Percentiles rank a stretch among this genome's conserved stretches.
Conservation (phyloP, 2,888 invertebrate genomes). For the Pristionchus maxplancki region DNA sequence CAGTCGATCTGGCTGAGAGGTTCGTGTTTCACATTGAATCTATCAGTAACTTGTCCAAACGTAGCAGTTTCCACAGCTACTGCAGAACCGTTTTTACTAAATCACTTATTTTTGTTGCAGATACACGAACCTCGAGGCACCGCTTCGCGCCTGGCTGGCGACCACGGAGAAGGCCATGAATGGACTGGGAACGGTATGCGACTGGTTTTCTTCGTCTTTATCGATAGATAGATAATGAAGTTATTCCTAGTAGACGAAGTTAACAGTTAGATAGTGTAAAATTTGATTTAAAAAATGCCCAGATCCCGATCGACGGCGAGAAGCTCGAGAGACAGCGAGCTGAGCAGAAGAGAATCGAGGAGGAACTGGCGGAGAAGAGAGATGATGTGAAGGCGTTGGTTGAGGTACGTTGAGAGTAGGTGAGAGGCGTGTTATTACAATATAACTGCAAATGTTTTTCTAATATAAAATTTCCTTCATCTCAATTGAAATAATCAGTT, state of each 20-base stretch:
- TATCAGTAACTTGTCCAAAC: no score
- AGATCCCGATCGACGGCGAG: constrained; percentile 94
- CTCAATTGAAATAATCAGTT: no score
- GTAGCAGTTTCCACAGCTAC: no score
- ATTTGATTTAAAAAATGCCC: no score
- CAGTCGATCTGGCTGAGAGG: constrained; percentile 88
- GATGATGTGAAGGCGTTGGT: constrained; percentile 64
- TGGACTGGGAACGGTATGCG: constrained; percentile 46
- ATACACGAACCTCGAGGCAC: constrained; percentile 36
- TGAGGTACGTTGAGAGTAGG: constrained; percentile 53
- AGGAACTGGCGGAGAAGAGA: constrained; percentile 66
- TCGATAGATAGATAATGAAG: not conserved
- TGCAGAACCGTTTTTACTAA: no score
- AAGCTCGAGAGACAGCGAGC: constrained; percentile 92
- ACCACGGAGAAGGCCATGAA: constrained; percentile 49
- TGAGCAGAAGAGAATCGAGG: constrained; percentile 83
- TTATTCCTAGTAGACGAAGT: no score
- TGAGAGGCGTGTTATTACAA: not conserved
- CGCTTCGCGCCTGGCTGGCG: constrained; percentile 34
- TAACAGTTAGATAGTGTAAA: no score
- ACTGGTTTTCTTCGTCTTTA: no score
- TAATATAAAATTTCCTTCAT: no score
- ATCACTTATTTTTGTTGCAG: no score
- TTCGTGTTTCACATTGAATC: not conserved
- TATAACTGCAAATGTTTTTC: not conserved